phyloP scores from a whole-genome alignment of 2,797 vertebrate genomes.

The Rhinella marina region DNA sequence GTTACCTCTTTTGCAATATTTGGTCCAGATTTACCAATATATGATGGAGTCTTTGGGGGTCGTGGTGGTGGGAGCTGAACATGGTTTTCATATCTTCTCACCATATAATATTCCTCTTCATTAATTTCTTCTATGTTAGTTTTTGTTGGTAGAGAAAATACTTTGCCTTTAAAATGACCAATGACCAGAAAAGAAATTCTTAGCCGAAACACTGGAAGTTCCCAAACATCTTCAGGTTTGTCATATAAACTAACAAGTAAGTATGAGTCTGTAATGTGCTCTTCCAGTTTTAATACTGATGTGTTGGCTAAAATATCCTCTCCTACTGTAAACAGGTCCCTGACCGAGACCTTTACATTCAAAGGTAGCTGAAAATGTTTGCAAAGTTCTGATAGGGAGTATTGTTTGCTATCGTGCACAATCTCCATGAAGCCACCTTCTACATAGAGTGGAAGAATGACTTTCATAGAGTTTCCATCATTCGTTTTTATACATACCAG shows the following conservation, averaged over 20 bases:
- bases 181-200: conserved; percentile 75
- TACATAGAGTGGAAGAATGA: conserved; percentile 79
- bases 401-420: conserved; percentile 81
- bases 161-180: conserved; percentile 56
- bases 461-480: conserved; percentile 67
- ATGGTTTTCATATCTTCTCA: conserved; percentile 79
- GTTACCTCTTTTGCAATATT: conserved; percentile 8
- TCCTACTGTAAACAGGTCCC: conserved; percentile 77
- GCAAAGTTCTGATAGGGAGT: conserved; percentile 78
- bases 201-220: conserved; percentile 76
- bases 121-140: conserved; percentile 79
- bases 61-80: conserved; percentile 78
- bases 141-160: conserved; percentile 53
- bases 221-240: conserved; percentile 76
- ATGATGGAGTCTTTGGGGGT: conserved; percentile 80
- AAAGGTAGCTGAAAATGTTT: conserved; percentile 79
- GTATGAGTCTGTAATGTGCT: conserved; percentile 82
- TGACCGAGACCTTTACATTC: conserved; percentile 83
- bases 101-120: conserved; percentile 81
- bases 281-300: conserved; percentile 79
- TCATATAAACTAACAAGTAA: conserved; percentile 75
- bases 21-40: conserved; percentile 17
- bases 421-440: conserved; percentile 85
- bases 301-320: conserved; percentile 79
- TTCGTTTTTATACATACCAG: conserved; percentile 79